These are phyloP conservation scores for Osmerus eperlanus DNA, from an alignment of 2,113 vertebrate genomes.

Conservation along the genomic window DNA sequence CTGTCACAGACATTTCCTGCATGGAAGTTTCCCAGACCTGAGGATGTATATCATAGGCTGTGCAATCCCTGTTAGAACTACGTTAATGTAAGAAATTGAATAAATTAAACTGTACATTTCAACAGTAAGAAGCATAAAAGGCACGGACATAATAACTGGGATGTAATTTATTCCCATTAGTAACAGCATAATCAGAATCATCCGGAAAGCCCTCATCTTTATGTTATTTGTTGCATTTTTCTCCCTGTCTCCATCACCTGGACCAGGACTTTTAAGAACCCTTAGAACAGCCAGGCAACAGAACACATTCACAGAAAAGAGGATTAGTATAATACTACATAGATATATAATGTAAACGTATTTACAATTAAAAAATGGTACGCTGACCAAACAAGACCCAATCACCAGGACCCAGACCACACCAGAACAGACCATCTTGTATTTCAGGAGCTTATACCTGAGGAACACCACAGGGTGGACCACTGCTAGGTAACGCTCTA, in stretches of 20 bases:
- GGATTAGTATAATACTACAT: neutral
- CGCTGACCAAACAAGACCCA: neutral
- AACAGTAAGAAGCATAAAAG: neutral
- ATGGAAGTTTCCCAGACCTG: neutral
- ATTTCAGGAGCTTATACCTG: slow-evolving; percentile 1
- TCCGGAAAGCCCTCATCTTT: slow-evolving; percentile 2
- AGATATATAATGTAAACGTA: neutral
- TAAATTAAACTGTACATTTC: neutral
- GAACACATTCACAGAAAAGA: neutral
- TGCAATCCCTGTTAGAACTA: neutral
- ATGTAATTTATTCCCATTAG: neutral
- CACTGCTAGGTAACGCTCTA: slow-evolving; percentile 22
- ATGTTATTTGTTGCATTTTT: neutral
- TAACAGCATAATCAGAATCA: neutral
- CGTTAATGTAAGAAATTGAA: no score
- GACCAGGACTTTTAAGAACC: neutral
- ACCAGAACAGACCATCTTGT: neutral
- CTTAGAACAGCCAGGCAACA: slow-evolving; percentile 2
- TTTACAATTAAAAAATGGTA: no score
- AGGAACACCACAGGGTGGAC: slow-evolving; percentile 8
- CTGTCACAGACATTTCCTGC: neutral
- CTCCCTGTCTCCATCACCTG: neutral
- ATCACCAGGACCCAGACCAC: neutral
- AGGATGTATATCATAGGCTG: neutral
- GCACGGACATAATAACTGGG: neutral